phyloP scores from a whole-genome alignment of 2,113 vertebrate genomes.

The Conger conger region DNA sequence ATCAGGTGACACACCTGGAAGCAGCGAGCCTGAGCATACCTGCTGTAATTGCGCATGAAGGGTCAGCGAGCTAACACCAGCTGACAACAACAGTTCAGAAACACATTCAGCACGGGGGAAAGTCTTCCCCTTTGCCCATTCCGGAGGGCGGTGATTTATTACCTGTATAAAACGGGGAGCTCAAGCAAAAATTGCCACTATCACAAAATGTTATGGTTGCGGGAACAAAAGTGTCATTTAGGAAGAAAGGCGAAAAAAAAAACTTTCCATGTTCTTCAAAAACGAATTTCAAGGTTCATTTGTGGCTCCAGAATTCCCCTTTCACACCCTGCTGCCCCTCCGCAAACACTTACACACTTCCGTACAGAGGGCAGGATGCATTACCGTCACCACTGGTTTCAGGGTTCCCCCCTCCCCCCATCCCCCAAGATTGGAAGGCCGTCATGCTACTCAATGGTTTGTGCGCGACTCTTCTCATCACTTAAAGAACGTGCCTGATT shows the following conservation, averaged over 20 bases:
- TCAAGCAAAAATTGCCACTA: conserved; percentile 17
- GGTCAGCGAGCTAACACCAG: not conserved
- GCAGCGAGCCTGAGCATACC: not conserved
- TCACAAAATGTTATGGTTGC: conserved; percentile 35
- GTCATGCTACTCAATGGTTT: not conserved
- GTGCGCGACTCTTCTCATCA: not conserved
- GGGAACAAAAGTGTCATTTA: conserved; percentile 42
- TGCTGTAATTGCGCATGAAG: conserved; percentile 5
- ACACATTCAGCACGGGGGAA: conserved; percentile 24
- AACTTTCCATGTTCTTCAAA: conserved; percentile 39
- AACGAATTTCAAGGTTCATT: conserved; percentile 47
- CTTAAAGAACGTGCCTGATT: not conserved
- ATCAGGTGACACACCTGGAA: not conserved
- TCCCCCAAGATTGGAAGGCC: not conserved
- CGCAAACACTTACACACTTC: conserved; percentile 39
- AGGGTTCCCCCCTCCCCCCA: not conserved
- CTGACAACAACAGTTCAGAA: conserved; percentile 22
- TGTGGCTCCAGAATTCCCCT: conserved; percentile 37
- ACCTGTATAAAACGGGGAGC: conserved; percentile 17
- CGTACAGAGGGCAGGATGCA: conserved; percentile 25
- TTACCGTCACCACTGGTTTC: not conserved
- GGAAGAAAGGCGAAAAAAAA: conserved; percentile 32
- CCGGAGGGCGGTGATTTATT: conserved; percentile 27
- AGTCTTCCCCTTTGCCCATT: not conserved
- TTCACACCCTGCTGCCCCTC: conserved; percentile 40